A percentile compares a stretch with the other conserved stretches of the same genome.
Conservation (phyloP, 2,888 invertebrate genomes). For the Leptarthrus brevirostris region DNA sequence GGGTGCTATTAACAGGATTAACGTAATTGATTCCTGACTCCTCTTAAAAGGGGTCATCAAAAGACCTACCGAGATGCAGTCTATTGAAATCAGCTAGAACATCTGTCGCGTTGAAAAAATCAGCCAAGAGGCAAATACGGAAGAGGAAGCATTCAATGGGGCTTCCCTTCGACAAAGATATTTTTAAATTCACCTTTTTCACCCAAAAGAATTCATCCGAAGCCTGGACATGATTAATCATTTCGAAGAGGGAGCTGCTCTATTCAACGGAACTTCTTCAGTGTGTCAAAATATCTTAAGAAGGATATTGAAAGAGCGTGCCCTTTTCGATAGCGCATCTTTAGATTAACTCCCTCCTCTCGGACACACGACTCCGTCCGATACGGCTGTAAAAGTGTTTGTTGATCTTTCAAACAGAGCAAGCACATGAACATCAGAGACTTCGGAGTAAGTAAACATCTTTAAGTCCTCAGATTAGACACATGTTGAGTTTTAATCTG, state of each 20-base stretch:
- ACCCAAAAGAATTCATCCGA: slow-evolving; percentile 1
- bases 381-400: slow-evolving; percentile 30
- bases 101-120: slow-evolving; percentile 38
- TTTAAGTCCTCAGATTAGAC: slow-evolving; percentile 38
- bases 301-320: slow-evolving; percentile 48
- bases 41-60: slow-evolving; percentile 48
- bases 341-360: slow-evolving; percentile 1
- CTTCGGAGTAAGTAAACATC: slow-evolving; percentile 29
- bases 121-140: slow-evolving; percentile 21
- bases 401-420: slow-evolving; percentile 40
- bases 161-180: neutral
- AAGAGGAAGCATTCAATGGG: slow-evolving; percentile 29
- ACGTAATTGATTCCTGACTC: slow-evolving; percentile 53
- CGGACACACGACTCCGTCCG: neutral
- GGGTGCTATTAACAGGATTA: slow-evolving; percentile 53
- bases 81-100: slow-evolving; percentile 23
- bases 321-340: slow-evolving; percentile 43
- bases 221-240: slow-evolving; percentile 49
- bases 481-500: slow-evolving; percentile 42
- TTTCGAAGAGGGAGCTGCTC: slow-evolving; percentile 31
- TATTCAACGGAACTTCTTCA: slow-evolving; percentile 38
- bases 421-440: slow-evolving; percentile 10
- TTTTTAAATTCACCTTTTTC: slow-evolving; percentile 34
- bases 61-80: neutral
- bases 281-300: slow-evolving; percentile 52